Evolutionary conservation across 2,113 vertebrate species (phyloP).

Genomic region (Podiceps cristatus): DNA sequence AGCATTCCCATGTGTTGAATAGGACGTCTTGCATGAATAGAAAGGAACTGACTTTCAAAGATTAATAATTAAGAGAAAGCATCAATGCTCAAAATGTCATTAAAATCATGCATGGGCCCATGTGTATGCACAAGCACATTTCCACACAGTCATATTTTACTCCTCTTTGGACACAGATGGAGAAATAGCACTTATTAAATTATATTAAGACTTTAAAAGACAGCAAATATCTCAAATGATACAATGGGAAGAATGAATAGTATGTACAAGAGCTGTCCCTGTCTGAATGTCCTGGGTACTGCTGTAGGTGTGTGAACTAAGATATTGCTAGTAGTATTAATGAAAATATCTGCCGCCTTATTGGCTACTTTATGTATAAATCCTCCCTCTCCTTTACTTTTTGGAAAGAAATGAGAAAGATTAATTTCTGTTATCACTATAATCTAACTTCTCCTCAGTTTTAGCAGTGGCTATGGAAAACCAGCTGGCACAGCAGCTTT

Average conservation of each 20-base stretch:
- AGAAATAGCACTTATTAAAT: neutral
- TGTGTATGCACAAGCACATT: neutral
- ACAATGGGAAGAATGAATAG: neutral
- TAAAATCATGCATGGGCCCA: neutral
- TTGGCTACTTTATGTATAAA: neutral
- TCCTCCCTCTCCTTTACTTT: neutral
- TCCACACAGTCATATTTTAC: neutral
- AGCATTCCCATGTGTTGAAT: neutral
- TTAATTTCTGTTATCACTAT: neutral
- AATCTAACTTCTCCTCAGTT: neutral
- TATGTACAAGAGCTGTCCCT: neutral
- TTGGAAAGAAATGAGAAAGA: neutral
- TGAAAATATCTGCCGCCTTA: neutral
- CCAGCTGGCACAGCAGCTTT: neutral
- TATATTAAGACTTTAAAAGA: neutral
- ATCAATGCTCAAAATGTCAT: neutral
- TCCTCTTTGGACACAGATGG: neutral
- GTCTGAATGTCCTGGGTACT: neutral
- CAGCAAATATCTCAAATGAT: neutral
- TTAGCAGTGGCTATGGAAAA: neutral
- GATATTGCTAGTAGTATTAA: accelerated
- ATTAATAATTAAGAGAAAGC: neutral
- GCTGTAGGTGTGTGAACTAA: neutral
- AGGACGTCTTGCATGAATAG: neutral
- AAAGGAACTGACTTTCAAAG: neutral